These are phyloP conservation scores for Ciconia stormi DNA, from an alignment of 2,113 vertebrate species.

Conservation along the genomic window DNA sequence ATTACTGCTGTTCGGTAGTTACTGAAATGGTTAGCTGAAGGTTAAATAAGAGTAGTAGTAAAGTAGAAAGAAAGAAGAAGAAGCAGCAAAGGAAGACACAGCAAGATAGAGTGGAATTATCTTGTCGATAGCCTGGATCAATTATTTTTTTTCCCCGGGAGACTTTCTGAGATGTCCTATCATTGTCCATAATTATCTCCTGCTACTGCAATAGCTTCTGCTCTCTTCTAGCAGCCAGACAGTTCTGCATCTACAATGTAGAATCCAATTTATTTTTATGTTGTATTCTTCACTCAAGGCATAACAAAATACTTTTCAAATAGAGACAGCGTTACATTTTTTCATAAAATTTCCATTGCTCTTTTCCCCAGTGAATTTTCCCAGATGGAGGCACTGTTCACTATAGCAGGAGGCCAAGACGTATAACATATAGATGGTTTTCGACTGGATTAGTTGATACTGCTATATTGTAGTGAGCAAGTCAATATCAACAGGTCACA, in stretches of 20 bases:
- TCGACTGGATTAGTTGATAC: background rate
- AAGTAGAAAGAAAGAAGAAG: background rate
- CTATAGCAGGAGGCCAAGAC: background rate
- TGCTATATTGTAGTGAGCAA: background rate
- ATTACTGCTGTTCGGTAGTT: background rate
- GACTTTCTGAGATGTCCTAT: background rate
- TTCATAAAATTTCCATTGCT: background rate
- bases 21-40: slow-evolving; percentile 27
- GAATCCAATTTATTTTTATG: slow-evolving; percentile 9
- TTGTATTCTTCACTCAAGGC: background rate
- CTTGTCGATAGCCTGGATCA: background rate
- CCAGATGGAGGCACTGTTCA: background rate
- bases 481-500: background rate
- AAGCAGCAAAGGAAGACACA: background rate
- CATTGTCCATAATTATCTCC: background rate
- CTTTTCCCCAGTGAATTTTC: background rate
- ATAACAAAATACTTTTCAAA: background rate
- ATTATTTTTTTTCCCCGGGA: background rate
- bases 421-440: background rate
- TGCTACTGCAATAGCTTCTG: background rate
- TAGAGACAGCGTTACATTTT: background rate
- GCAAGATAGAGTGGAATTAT: background rate
- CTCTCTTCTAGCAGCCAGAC: background rate
- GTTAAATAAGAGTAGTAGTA: slow-evolving; percentile 23
- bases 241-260: background rate